Evolutionary conservation across 1,140 invertebrate species (phyloP).

Genomic region (Tetragonula clypearis): DNA sequence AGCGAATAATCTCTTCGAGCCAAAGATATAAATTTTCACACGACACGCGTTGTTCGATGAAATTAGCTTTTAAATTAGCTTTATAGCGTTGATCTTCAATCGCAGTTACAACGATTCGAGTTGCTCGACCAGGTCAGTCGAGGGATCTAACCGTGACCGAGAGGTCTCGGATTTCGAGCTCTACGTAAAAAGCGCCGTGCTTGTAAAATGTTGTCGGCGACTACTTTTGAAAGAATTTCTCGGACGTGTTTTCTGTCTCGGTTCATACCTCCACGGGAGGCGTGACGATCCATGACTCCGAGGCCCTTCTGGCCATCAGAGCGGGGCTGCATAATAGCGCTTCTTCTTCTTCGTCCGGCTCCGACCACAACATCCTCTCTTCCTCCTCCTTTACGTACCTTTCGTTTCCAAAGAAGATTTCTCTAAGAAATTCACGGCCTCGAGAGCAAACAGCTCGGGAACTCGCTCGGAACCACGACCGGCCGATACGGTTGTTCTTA

Average conservation of each 20-base stretch:
- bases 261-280: slow-evolving; percentile 89
- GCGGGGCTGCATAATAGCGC: slow-evolving; percentile 92
- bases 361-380: slow-evolving; percentile 85
- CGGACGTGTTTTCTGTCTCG: background rate
- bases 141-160: background rate
- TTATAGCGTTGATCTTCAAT: background rate
- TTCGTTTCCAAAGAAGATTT: background rate
- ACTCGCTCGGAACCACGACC: background rate
- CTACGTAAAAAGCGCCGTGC: background rate
- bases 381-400: background rate
- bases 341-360: slow-evolving; percentile 90
- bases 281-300: slow-evolving; percentile 92
- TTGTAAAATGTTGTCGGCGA: background rate
- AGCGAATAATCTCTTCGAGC: too few species aligned
- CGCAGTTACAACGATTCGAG: background rate
- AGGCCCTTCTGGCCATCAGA: slow-evolving; percentile 90
- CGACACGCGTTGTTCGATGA: background rate
- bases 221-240: too few species aligned
- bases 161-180: background rate
- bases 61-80: background rate
- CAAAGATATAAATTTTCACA: background rate
- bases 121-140: background rate
- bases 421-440: background rate
- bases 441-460: background rate
- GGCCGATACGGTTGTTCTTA: background rate